Conservation (phyloP, 1,140 invertebrate genomes). For the Drosophila kepulauana region DNA sequence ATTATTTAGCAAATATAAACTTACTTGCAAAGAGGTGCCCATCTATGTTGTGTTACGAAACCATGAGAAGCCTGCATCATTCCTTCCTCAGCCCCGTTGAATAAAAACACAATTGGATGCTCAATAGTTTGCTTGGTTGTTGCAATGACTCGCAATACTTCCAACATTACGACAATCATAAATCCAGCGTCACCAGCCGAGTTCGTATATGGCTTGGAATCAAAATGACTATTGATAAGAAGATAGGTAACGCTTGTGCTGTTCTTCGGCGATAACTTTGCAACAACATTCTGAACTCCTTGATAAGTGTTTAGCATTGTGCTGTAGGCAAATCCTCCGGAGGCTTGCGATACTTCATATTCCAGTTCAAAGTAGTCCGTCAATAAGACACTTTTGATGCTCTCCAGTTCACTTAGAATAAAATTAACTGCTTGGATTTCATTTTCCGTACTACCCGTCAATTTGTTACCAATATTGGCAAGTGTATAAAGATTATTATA, state of each 20-base stretch:
- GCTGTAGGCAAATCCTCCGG: constrained; percentile 87
- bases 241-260: constrained; percentile 38
- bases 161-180: constrained; percentile 96
- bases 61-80: constrained; percentile 89
- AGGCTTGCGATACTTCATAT: constrained; percentile 86
- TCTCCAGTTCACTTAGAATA: constrained; percentile 82
- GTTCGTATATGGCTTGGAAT: constrained; percentile 92
- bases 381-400: constrained; percentile 37
- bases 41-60: constrained; percentile 88
- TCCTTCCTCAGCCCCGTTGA: constrained; percentile 93
- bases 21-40: constrained; percentile 88
- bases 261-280: not conserved
- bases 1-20: no score
- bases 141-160: constrained; percentile 87
- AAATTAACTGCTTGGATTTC: constrained; percentile 87
- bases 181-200: constrained; percentile 92
- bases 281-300: not conserved
- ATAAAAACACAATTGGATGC: constrained; percentile 89
- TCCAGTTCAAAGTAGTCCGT: constrained; percentile 61
- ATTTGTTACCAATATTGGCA: constrained; percentile 89
- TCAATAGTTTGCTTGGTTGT: constrained; percentile 39
- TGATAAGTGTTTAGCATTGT: not conserved
- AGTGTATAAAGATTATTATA: constrained; percentile 87
- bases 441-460: constrained; percentile 88
- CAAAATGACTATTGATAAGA: constrained; percentile 97